Evolutionary conservation across 1,140 invertebrate genomes (phyloP).

Genomic region (Rhopalosiphum maidis): DNA sequence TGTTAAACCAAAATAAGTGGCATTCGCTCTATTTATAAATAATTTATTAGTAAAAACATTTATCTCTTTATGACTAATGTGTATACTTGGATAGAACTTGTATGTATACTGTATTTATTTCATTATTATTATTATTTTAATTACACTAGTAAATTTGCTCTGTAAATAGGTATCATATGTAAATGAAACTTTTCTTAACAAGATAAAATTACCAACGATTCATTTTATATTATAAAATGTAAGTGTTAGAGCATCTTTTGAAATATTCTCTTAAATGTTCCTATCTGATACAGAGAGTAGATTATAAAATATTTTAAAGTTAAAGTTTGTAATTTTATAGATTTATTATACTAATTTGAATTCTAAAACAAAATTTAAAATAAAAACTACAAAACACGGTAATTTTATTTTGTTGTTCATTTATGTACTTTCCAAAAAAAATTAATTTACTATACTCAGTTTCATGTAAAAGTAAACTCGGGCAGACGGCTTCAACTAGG

Average conservation of each 20-base stretch:
- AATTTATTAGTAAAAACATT: neutral
- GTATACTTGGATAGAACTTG: neutral
- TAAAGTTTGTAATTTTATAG: neutral
- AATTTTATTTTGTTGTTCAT: conserved; percentile 5
- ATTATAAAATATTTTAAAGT: neutral
- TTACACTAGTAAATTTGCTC: neutral
- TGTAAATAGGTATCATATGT: neutral
- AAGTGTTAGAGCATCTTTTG: neutral
- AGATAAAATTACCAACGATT: neutral
- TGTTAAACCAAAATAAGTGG: neutral
- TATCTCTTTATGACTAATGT: neutral
- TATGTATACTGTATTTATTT: neutral
- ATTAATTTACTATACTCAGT: neutral
- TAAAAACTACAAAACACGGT: neutral
- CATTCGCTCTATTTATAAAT: neutral
- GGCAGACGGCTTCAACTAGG: neutral
- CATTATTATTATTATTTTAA: neutral
- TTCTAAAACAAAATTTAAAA: neutral
- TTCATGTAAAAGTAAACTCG: neutral
- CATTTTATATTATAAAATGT: neutral
- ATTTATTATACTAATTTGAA: neutral
- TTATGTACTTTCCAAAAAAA: neutral
- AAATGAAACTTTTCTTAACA: neutral
- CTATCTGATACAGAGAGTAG: neutral
- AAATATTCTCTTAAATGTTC: neutral